Conservation (phyloP, 2,113 vertebrate genomes). For the Megatriorchis doriae region DNA sequence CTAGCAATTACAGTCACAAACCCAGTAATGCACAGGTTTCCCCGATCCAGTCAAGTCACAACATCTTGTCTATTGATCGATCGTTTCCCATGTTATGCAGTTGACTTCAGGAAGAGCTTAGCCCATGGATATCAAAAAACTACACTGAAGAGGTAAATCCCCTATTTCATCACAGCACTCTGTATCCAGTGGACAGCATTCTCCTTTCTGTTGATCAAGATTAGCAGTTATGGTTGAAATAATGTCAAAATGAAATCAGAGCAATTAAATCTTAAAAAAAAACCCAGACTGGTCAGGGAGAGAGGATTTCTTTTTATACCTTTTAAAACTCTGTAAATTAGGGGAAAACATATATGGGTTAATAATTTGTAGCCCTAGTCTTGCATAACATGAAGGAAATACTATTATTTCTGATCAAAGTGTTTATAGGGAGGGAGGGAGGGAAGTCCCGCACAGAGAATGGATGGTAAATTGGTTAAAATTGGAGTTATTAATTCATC, state of each 20-base stretch:
- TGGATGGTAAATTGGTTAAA: not conserved
- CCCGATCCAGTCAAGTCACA: not conserved
- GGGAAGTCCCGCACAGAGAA: not conserved
- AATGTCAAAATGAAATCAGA: not conserved
- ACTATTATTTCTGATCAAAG: not conserved
- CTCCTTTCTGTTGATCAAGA: not conserved
- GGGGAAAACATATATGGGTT: not conserved
- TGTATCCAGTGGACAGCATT: not conserved
- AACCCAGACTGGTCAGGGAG: fast-evolving
- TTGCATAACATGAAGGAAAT: not conserved
- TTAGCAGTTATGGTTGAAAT: not conserved
- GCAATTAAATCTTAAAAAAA: not conserved
- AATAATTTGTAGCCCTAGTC: not conserved
- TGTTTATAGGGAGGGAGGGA: not conserved
- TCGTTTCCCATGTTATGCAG: not conserved
- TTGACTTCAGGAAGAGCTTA: not conserved
- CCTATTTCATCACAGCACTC: not conserved
- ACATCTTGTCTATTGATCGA: not conserved
- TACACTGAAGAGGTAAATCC: not conserved
- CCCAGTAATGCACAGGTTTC: not conserved
- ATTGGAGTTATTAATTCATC: not conserved
- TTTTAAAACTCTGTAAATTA: not conserved
- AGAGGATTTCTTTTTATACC: not conserved
- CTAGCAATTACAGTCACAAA: not conserved
- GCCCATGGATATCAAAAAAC: not conserved